Base-by-base conservation (phyloP, 2,888 invertebrate genomes). In the Microplitis manilae region DNA sequence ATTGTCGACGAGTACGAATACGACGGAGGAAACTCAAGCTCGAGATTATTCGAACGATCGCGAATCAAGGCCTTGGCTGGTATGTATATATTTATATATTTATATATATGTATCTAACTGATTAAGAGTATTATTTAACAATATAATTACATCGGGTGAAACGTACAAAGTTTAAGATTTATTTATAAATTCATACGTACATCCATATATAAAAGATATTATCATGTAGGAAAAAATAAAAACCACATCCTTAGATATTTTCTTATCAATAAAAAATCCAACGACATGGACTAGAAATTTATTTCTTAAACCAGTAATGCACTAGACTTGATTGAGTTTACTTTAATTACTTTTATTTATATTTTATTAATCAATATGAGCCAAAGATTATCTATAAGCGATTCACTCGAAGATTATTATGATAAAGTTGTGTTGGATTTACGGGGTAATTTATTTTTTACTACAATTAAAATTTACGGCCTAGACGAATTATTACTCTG, bases 21-120 rank as follows among this genome's bases (percentile, higher is more conserved):
- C 93, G 99, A 99, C 92, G 98, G 98, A 89, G 98, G 98, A 88
- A 98, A 98, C 91, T 98, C 98, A 86, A 99, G 99, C 86, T 98
- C 99, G 87, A 95, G 99, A 90, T 94, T 99, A 83, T 99, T 99
- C 93, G 99, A 99, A 93, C 94, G 99, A 91, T 98, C 98, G 88
- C 95, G 99, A 90, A 99, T 99, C 90, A 98, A 98, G 92, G 99
- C 99, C 84, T 92, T 99, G 89, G 99, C 99, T 89, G 98, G 98
- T 98, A 86, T 91, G 91, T 86, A 30, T 50, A 8, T 41, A 40
- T 68, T 71, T 30, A 17, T 40, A 78, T 59, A 20, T 59, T 70
- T 70, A 7, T 59, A 30, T 69, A 50, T 50, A 30, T 69, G 13
- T 50, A 2, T 50, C 9, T 50, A 50, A 13, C 50, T 50, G 50